Conservation (phyloP, 2,797 vertebrate genomes). For the Melanotaenia maccullochi region DNA sequence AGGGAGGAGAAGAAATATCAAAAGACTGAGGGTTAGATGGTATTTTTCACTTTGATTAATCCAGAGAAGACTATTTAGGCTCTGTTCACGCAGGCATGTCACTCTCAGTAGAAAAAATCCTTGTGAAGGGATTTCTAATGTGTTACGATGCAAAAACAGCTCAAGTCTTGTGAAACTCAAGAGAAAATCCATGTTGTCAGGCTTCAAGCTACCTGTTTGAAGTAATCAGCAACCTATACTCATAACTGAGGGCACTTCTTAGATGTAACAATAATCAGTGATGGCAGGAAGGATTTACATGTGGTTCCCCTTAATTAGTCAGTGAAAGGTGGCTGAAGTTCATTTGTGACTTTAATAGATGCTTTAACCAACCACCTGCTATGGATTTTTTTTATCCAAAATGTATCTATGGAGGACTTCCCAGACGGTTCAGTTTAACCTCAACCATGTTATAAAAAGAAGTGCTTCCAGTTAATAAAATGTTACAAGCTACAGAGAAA, state of each 20-base stretch:
- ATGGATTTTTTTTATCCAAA: not conserved
- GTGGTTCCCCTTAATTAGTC: not conserved
- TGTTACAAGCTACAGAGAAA: no score
- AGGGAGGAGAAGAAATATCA: slow-evolving; percentile 11
- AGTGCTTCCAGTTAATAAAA: no score
- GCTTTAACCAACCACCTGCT: not conserved
- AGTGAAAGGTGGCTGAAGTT: no score
- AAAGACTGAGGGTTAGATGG: slow-evolving; percentile 1
- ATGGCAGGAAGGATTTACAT: not conserved
- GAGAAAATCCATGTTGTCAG: not conserved
- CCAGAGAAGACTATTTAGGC: not conserved
- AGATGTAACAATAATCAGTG: not conserved
- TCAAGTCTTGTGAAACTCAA: not conserved
- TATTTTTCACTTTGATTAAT: not conserved
- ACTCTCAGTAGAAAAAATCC: not conserved
- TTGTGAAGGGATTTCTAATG: not conserved
- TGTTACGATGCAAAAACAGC: not conserved
- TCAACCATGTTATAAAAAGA: no score
- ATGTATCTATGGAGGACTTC: not conserved
- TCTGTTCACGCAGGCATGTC: not conserved
- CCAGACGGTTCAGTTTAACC: not conserved
- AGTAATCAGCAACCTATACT: not conserved
- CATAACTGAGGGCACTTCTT: not conserved
- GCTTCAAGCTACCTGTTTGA: not conserved
- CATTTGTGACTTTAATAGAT: not conserved